Conservation (phyloP, 1,140 invertebrate species). For the Phthorimaea operculella region DNA sequence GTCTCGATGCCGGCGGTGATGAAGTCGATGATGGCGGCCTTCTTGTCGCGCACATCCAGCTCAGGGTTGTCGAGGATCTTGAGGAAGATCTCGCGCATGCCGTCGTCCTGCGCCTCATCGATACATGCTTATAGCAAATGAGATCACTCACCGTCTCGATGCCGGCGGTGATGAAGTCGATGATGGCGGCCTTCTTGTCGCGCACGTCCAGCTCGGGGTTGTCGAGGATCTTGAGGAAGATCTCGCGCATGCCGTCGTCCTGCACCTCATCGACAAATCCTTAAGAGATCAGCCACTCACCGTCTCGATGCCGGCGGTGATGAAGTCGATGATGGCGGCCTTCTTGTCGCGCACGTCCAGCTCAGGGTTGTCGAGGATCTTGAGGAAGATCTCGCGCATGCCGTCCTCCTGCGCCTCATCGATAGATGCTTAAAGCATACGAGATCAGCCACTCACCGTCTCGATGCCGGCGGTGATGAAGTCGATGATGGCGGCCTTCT, state of each 20-base stretch:
- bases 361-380: too few species aligned
- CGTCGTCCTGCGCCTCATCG: constrained; percentile 68
- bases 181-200: constrained; percentile 73
- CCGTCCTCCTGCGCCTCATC: too few species aligned
- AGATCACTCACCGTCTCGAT: constrained; percentile 44
- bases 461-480: too few species aligned
- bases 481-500: too few species aligned
- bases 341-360: too few species aligned
- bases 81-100: constrained; percentile 76
- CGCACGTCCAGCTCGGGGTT: constrained; percentile 77
- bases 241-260: constrained; percentile 73
- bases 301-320: too few species aligned
- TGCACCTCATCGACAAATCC: constrained; percentile 47
- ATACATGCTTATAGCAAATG: too few species aligned
- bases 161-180: too few species aligned
- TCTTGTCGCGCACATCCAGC: constrained; percentile 82
- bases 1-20: constrained; percentile 89
- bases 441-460: constrained; percentile 77
- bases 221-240: constrained; percentile 80
- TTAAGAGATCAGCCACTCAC: too few species aligned
- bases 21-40: constrained; percentile 86
- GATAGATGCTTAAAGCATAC: too few species aligned
- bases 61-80: constrained; percentile 77
- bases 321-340: too few species aligned
- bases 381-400: too few species aligned